Evolutionary conservation across 2,797 vertebrate genomes (phyloP).

Genomic region (Coracias cyanogaster): DNA sequence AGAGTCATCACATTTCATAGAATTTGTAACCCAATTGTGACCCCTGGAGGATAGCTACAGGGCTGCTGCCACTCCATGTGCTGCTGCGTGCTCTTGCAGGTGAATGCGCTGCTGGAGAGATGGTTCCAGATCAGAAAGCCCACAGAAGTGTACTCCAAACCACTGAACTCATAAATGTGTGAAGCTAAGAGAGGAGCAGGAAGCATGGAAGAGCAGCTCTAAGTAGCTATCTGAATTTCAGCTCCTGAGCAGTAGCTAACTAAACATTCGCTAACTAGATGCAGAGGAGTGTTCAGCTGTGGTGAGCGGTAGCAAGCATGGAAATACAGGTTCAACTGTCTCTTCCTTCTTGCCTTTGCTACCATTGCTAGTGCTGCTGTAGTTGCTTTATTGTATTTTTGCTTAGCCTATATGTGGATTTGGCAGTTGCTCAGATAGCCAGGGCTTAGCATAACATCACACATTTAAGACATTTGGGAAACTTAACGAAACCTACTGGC

Average conservation of each 20-base stretch:
- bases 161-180: background rate
- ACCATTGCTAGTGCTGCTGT: background rate
- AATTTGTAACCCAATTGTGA: conserved; percentile 82
- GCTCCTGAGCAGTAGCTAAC: background rate
- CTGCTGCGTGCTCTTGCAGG: background rate
- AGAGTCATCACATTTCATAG: conserved; percentile 39
- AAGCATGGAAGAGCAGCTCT: background rate
- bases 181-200: background rate
- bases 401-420: background rate
- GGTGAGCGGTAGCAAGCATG: background rate
- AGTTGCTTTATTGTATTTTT: background rate
- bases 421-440: background rate
- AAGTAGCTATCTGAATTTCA: background rate
- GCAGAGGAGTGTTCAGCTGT: background rate
- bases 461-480: background rate
- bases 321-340: background rate
- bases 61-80: background rate
- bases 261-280: background rate
- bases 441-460: background rate
- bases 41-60: conserved; percentile 80
- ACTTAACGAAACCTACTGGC: background rate
- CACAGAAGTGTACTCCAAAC: background rate
- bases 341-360: background rate
- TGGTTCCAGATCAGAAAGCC: background rate
- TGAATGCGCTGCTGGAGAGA: background rate